Conservation (phyloP, 2,888 invertebrate genomes). For the Anoncus sp. region DNA sequence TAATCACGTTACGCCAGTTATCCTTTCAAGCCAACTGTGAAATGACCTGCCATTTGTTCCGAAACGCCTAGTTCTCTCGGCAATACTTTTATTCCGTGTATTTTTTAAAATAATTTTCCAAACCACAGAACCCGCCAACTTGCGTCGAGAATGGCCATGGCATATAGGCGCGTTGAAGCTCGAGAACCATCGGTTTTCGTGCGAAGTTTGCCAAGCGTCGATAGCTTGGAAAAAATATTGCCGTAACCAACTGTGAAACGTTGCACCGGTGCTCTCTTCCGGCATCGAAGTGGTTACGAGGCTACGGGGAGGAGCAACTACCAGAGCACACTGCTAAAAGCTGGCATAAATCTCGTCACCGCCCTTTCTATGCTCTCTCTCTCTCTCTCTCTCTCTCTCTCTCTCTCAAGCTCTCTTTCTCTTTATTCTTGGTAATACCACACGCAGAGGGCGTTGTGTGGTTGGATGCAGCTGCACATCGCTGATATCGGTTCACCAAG, state of each 20-base stretch:
- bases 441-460: conserved; percentile 29
- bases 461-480: conserved; percentile 52
- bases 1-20: conserved; percentile 32
- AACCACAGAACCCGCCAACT: neutral
- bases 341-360: conserved; percentile 59
- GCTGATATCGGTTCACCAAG: conserved; percentile 47
- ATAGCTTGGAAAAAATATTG: conserved; percentile 44
- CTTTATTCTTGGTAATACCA: conserved; percentile 25
- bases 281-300: conserved; percentile 51
- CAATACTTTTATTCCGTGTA: conserved; percentile 4
- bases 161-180: neutral
- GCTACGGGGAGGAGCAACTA: conserved; percentile 52
- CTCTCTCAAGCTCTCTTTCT: conserved; percentile 6
- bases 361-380: conserved; percentile 40
- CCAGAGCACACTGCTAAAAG: conserved; percentile 52
- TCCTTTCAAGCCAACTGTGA: conserved; percentile 35
- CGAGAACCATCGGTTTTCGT: conserved; percentile 19
- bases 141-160: neutral
- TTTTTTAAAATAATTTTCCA: conserved; percentile 18
- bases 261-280: conserved; percentile 47
- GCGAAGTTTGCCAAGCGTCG: conserved; percentile 40
- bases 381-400: conserved; percentile 25
- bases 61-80: neutral
- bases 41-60: conserved; percentile 28
- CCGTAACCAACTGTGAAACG: conserved; percentile 19